Percentiles rank a stretch among this genome's conserved stretches.
These are phyloP conservation scores for Camponotus floridanus DNA, from an alignment of 1,140 invertebrate genomes.

Conservation along the genomic window DNA sequence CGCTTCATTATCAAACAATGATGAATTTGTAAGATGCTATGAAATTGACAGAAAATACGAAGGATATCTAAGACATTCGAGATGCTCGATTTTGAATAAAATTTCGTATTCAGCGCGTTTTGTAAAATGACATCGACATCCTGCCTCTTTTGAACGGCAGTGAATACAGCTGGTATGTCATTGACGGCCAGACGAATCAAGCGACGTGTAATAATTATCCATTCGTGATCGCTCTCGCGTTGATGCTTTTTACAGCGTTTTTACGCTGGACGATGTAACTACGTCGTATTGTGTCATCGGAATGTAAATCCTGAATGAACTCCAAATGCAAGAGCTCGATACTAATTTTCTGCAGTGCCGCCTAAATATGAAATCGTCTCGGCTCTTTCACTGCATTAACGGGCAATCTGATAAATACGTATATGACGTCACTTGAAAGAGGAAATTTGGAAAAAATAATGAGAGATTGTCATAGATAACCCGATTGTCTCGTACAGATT, in stretches of 20 bases:
- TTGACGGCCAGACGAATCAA: conserved; percentile 39
- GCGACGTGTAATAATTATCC: conserved; percentile 54
- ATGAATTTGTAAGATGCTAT: neutral
- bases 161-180: conserved; percentile 5
- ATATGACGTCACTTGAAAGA: neutral
- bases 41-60: neutral
- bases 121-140: neutral
- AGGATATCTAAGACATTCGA: neutral
- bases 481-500: neutral
- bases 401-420: neutral
- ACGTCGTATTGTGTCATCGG: conserved; percentile 30
- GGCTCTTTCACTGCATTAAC: neutral
- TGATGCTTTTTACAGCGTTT: conserved; percentile 23
- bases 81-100: neutral
- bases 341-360: conserved; percentile 47
- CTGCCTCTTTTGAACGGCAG: neutral
- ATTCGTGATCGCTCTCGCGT: conserved; percentile 27
- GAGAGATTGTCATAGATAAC: no score
- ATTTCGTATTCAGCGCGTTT: conserved; percentile 1
- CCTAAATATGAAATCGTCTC: conserved; percentile 56
- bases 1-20: neutral
- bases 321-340: conserved; percentile 48
- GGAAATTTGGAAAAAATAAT: conserved; percentile 22
- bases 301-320: conserved; percentile 50
- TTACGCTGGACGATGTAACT: conserved; percentile 34